Evolutionary conservation across 2,888 invertebrate species (phyloP).

Genomic region (Trachelus iudaicus): DNA sequence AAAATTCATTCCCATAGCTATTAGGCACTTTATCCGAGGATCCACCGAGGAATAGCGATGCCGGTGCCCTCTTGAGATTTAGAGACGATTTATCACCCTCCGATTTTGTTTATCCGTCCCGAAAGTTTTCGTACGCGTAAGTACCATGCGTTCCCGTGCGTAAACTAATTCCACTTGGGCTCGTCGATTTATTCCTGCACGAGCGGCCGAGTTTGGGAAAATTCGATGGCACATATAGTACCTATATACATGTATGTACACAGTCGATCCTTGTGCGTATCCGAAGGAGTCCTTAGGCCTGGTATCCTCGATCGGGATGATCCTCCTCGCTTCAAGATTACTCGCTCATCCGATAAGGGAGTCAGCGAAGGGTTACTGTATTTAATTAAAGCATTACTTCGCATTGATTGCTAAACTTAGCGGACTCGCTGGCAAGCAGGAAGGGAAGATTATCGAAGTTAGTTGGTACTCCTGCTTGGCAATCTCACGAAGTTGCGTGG

Average conservation of each 20-base stretch:
- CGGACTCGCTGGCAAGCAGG: slow-evolving; percentile 21
- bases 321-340: slow-evolving; percentile 24
- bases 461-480: slow-evolving; percentile 41
- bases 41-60: too few relatives aligned
- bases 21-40: too few relatives aligned
- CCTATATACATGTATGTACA: too few relatives aligned
- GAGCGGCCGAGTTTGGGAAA: too few relatives aligned
- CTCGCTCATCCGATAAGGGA: slow-evolving; percentile 52
- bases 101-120: background rate
- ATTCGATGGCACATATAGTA: too few relatives aligned
- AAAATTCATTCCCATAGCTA: too few relatives aligned
- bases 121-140: background rate
- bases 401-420: slow-evolving; percentile 63
- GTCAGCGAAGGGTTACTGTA: slow-evolving; percentile 59
- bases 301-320: background rate
- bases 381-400: slow-evolving; percentile 64
- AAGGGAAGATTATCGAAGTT: slow-evolving; percentile 50
- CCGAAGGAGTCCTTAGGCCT: too few relatives aligned
- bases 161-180: too few relatives aligned
- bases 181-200: too few relatives aligned
- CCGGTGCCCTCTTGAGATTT: background rate
- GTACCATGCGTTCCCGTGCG: background rate
- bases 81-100: background rate
- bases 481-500: slow-evolving; percentile 46
- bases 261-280: too few relatives aligned